Evolutionary conservation across 2,113 vertebrate genomes (phyloP).

Genomic region (Gopherus evgoodei): DNA sequence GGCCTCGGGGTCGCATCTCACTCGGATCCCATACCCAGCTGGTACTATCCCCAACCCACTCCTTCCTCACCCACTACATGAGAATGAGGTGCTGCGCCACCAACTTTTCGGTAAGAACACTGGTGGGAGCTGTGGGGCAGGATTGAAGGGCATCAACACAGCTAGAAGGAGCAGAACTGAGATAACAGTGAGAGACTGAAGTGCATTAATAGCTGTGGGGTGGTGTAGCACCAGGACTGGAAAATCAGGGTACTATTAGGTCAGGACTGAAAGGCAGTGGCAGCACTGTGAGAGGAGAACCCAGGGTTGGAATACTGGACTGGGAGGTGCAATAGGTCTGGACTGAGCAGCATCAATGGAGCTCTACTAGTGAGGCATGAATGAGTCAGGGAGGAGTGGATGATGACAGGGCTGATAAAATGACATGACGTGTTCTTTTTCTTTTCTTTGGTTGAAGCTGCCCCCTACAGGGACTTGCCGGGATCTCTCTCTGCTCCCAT

Average conservation of each 20-base stretch:
- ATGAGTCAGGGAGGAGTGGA: fast-evolving
- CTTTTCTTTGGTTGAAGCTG: constrained; percentile 77
- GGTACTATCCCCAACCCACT: constrained; percentile 93
- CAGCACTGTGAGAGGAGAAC: background rate
- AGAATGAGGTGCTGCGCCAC: constrained; percentile 98
- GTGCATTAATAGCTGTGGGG: fast-evolving
- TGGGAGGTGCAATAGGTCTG: no score
- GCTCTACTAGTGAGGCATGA: background rate
- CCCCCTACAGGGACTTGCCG: constrained; percentile 96
- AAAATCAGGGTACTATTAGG: fast-evolving
- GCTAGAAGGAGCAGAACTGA: background rate
- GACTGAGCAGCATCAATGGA: background rate
- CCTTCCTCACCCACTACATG: constrained; percentile 97
- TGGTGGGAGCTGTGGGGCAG: background rate
- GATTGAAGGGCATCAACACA: background rate
- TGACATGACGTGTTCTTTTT: background rate
- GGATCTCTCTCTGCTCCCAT: constrained; percentile 93
- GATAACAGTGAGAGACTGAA: fast-evolving
- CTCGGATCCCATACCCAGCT: constrained; percentile 96
- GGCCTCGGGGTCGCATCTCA: constrained; percentile 95
- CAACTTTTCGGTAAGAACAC: constrained; percentile 95
- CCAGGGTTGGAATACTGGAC: background rate
- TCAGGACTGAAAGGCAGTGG: fast-evolving
- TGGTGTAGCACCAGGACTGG: fast-evolving
- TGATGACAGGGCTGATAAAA: fast-evolving